Conservation (phyloP, 2,888 invertebrate species). For the Rhabditoides inermis region DNA sequence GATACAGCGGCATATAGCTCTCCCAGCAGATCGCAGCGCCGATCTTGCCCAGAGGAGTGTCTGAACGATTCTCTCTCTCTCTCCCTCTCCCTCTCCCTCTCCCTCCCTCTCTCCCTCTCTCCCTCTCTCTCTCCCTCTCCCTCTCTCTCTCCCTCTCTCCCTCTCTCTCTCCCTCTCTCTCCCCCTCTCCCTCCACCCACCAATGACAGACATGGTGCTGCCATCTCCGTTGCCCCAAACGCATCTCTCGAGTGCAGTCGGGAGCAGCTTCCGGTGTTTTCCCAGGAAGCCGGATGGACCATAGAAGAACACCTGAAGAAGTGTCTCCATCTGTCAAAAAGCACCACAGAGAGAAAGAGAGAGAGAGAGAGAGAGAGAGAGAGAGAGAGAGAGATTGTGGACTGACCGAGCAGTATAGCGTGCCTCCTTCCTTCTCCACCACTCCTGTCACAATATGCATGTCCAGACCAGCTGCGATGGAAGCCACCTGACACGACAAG, state of each 20-base stretch:
- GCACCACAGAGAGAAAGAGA: too few species aligned
- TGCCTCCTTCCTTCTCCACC: conserved; percentile 35
- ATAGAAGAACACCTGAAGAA: conserved; percentile 43
- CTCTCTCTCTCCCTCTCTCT: too few species aligned
- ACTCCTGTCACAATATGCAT: conserved; percentile 40
- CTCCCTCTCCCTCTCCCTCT: too few species aligned
- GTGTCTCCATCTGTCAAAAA: too few species aligned
- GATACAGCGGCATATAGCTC: conserved; percentile 43
- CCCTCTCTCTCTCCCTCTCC: too few species aligned
- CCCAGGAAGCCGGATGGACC: conserved; percentile 32
- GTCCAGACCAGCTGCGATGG: conserved; percentile 18
- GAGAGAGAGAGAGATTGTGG: too few species aligned
- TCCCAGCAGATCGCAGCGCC: conserved; percentile 47
- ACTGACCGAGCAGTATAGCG: conserved; percentile 44
- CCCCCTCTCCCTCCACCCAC: too few species aligned
- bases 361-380: too few species aligned
- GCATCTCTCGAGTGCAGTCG: conserved; percentile 43
- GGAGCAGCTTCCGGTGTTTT: conserved; percentile 42
- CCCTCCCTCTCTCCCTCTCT: too few species aligned
- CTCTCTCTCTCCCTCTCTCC: too few species aligned
- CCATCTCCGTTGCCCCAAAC: conserved; percentile 47
- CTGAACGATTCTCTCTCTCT: too few species aligned
- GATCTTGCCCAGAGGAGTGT: conserved; percentile 35
- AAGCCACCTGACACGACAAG: too few species aligned
- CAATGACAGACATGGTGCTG: conserved; percentile 36